Evolutionary conservation across 2,113 vertebrate genomes (phyloP), one percentile per base, ranked within the genome.

Genomic region (Macquaria australasica): DNA sequence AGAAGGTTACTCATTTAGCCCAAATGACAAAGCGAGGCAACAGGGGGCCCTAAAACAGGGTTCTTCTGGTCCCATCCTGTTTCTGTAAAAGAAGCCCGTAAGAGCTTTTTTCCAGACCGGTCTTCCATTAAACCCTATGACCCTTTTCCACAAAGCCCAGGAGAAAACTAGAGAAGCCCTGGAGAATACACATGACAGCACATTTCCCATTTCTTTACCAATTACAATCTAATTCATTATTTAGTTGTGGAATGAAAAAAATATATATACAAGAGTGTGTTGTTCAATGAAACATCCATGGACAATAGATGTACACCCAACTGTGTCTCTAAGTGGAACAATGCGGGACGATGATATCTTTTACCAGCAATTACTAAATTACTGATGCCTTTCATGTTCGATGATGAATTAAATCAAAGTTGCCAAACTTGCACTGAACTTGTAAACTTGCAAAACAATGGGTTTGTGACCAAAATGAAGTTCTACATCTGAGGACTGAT

Each of bases 1-100:
- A 93, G 94, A 94, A 93, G 87, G 88, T 92, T 92, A 77, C 91
- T 78, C 86, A 88, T 92, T 92, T 85, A 89, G 7, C 48, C 56
- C 16, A 45, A 78, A 86, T 53, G 53, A 91, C 88, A 92, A 93
- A 88, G 81, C 77, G 56, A 67, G 45, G 53, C 37, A 59, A 20
- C 16, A 43, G 6, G 3, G 5, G 28, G 50, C 8, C 45, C 23
- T 62, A 5, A 80, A 75, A 79, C 0, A 20, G 34, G 69, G 64
- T 88, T 70, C 91, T 85, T 85, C 92, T 88, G 67, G 81, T 84
- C 59, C 20, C 53, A 37, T 87, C 87, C 83, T 10, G 63, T 15
- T 8, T 48, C 67, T 75, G 53, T 77, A 71, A 81, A 75, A 70
- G 31, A 18, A 71, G 75, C 66, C 16, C 60, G 28, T 59, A 7